phyloP scores from a whole-genome alignment of 1,140 invertebrate genomes.

The Cheumatopsyche charites region DNA sequence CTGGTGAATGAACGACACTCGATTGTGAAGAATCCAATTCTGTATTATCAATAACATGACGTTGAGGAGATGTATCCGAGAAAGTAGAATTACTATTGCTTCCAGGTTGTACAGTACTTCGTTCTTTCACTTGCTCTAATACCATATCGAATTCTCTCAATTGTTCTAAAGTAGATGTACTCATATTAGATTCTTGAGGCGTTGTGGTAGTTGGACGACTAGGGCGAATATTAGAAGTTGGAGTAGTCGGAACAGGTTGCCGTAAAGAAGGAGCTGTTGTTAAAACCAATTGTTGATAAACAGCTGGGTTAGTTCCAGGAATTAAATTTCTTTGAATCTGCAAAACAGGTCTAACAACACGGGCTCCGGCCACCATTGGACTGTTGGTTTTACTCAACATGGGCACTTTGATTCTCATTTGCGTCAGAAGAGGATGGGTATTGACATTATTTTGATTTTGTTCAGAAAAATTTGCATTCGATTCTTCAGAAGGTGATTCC shows the following conservation, averaged over 20 bases:
- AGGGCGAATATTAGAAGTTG: constrained; percentile 51
- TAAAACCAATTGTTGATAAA: constrained; percentile 59
- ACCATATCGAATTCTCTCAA: constrained; percentile 82
- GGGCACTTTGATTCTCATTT: constrained; percentile 62
- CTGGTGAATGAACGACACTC: constrained; percentile 50
- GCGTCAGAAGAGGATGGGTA: constrained; percentile 59
- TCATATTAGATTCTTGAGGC: constrained; percentile 58
- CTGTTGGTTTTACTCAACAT: constrained; percentile 59
- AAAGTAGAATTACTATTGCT: constrained; percentile 48
- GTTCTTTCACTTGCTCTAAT: constrained; percentile 78
- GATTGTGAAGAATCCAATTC: constrained; percentile 17
- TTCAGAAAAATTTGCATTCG: constrained; percentile 38
- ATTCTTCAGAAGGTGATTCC: constrained; percentile 39
- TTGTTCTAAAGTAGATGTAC: constrained; percentile 73
- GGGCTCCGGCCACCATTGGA: constrained; percentile 57
- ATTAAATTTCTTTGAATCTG: constrained; percentile 66
- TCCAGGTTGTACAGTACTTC: constrained; percentile 66
- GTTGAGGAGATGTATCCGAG: constrained; percentile 44
- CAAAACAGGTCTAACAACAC: constrained; percentile 63
- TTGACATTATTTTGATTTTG: constrained; percentile 38
- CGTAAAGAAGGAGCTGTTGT: constrained; percentile 58
- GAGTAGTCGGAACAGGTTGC: constrained; percentile 58
- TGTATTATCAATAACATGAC: constrained; percentile 33
- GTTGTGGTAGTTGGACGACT: constrained; percentile 51
- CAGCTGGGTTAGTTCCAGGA: constrained; percentile 58